These are phyloP conservation scores for Betta splendens DNA, from an alignment of 2,797 vertebrate species.

Conservation along the genomic window DNA sequence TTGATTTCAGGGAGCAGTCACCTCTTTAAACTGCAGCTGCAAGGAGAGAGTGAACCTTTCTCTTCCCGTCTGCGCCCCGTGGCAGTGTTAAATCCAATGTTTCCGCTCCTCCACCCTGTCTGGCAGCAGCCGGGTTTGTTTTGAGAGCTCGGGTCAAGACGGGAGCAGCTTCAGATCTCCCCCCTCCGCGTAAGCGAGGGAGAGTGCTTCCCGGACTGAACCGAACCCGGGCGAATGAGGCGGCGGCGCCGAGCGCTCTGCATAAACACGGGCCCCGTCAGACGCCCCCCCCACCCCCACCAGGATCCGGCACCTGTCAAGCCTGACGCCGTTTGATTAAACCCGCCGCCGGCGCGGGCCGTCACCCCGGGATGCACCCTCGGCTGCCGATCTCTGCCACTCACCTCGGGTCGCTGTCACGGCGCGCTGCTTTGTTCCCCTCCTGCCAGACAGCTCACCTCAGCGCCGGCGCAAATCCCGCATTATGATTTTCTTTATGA, in stretches of 20 bases:
- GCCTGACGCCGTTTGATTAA: conserved; percentile 74
- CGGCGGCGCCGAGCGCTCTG: conserved; percentile 40
- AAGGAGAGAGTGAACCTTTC: conserved; percentile 47
- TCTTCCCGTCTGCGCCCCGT: conserved; percentile 45
- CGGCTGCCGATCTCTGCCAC: conserved; percentile 48
- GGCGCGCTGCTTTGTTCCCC: conserved; percentile 64
- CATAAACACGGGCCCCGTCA: conserved; percentile 65
- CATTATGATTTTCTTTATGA: conserved; percentile 82
- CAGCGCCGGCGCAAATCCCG: conserved; percentile 69
- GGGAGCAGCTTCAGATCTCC: conserved; percentile 46
- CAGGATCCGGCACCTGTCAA: conserved; percentile 68
- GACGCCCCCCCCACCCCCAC: conserved; percentile 48
- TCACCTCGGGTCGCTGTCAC: conserved; percentile 68
- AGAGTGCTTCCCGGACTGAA: conserved; percentile 29
- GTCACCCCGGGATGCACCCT: conserved; percentile 55
- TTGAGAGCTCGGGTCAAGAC: conserved; percentile 59
- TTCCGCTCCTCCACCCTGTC: conserved; percentile 52
- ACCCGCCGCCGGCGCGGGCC: conserved; percentile 58
- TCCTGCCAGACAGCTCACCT: conserved; percentile 69
- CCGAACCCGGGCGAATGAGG: conserved; percentile 49
- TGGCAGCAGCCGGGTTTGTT: conserved; percentile 54
- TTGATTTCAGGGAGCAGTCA: conserved; percentile 54
- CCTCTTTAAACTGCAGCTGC: conserved; percentile 52
- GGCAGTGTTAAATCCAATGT: conserved; percentile 63
- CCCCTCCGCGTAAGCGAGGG: conserved; percentile 53